phyloP scores from a whole-genome alignment of 2,797 vertebrate species.

The Typhlichthys eigenmanni region DNA sequence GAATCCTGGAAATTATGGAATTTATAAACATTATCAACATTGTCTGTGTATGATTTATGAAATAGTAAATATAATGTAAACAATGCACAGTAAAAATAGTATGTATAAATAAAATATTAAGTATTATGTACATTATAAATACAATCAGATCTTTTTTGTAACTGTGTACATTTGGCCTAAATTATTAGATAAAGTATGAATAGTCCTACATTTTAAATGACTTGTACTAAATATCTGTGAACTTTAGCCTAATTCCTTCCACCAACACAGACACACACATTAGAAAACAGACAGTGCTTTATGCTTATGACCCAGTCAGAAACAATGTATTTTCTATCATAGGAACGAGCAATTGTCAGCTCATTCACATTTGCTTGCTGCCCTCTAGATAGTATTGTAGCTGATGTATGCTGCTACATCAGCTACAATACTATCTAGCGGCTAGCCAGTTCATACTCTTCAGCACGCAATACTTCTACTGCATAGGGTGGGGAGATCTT shows the following conservation, averaged over 20 bases:
- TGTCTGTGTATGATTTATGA: no score
- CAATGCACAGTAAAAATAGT: neutral
- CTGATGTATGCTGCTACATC: conserved; percentile 7
- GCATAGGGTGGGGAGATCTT: neutral
- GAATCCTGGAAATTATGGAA: no score
- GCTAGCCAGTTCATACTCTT: conserved; percentile 2
- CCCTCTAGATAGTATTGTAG: conserved; percentile 29
- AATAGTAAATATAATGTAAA: no score
- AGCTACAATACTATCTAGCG: conserved; percentile 13
- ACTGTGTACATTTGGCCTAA: neutral
- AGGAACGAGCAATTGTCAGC: conserved; percentile 43
- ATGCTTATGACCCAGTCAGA: conserved; percentile 31
- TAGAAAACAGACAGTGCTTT: conserved; percentile 18
- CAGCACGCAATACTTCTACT: no score
- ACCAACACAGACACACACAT: conserved; percentile 44
- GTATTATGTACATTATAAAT: no score
- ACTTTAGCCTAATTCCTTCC: conserved; percentile 60
- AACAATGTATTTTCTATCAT: conserved; percentile 55
- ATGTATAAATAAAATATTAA: no score
- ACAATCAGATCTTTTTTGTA: neutral
- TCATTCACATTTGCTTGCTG: conserved; percentile 49
- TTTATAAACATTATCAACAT: neutral
- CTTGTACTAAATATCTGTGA: conserved; percentile 41
- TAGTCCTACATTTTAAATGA: no score
- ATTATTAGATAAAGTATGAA: neutral